Evolutionary conservation across 1,140 invertebrate genomes (phyloP), one percentile per base, ranked within the genome.

Genomic region (Drosophila repleta): DNA sequence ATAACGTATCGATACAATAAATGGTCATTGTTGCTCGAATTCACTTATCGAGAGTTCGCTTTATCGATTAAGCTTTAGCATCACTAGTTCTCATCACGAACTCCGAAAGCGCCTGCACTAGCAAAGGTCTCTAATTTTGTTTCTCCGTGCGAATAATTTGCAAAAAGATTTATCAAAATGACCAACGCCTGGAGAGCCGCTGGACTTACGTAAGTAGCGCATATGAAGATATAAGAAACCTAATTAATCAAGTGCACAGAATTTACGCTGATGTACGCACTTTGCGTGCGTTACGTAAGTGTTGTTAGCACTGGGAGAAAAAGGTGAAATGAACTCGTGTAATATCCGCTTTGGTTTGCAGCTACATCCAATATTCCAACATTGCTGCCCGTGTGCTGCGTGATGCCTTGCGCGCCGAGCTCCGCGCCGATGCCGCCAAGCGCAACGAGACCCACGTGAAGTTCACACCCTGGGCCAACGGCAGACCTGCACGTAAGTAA

Each of bases 281-380:
- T 37, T 18, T 43, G 13, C 37, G 65, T 67, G 62, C 29, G 76
- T 77, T 85, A 84, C 80, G 77, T 80, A 90, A 84, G 82, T 76
- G 55, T 72, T 67, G 63, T 62, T 67, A n/a, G 58, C 62, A 74
- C 13, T 49, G 11, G 55, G 15, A 24, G 21, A 17, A 15, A 7
- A 57, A 61, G 46, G 51, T 52, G 53, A 13, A 69, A 74, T 53
- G 15, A 8, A 41, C 13, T 7, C 1, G n/a, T 64, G 11, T 60
- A 20, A 49, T 43, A 21, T 51, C 32, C 17, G 13, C 20, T n/a
- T 46, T 10, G 49, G 8, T 52, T 43, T 93, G 74, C 85, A 98
- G 97, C 93, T 98, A 98, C 93, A 96, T 98, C 92, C 96, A 97
- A 92, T 98, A 97, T 91, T 98, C 97, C 24, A 96, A 96, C 90